These are phyloP conservation scores for Montifringilla adamsi DNA, from an alignment of 2,113 vertebrate species.

Conservation along the genomic window DNA sequence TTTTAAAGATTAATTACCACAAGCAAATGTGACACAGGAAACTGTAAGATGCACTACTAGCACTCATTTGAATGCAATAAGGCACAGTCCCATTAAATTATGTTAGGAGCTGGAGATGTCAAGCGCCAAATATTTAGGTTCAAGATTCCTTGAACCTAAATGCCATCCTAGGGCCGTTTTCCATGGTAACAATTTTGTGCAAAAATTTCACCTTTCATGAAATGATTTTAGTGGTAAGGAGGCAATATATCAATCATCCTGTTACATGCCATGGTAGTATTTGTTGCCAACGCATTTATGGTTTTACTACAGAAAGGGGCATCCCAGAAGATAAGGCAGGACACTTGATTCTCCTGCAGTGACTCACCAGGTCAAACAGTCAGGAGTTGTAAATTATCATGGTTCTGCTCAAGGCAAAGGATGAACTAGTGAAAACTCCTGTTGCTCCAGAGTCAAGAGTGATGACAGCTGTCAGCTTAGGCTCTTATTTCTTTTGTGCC, in stretches of 20 bases:
- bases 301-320: background rate
- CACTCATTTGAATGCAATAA: background rate
- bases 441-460: background rate
- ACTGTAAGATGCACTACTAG: background rate
- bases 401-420: background rate
- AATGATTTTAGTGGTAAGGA: background rate
- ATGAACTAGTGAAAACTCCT: background rate
- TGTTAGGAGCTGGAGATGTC: background rate
- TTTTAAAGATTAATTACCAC: background rate
- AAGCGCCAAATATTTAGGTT: background rate
- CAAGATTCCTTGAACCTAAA: background rate
- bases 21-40: background rate
- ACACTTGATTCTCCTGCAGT: background rate
- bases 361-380: background rate
- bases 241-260: background rate
- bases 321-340: background rate
- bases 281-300: background rate
- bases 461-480: background rate
- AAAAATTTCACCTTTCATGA: background rate
- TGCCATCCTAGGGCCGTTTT: background rate
- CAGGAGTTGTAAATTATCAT: background rate
- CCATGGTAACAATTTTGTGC: background rate
- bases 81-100: background rate
- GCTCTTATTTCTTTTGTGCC: background rate
- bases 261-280: background rate